phyloP scores from a whole-genome alignment of 2,888 invertebrate genomes.

The Venusia cambrica region DNA sequence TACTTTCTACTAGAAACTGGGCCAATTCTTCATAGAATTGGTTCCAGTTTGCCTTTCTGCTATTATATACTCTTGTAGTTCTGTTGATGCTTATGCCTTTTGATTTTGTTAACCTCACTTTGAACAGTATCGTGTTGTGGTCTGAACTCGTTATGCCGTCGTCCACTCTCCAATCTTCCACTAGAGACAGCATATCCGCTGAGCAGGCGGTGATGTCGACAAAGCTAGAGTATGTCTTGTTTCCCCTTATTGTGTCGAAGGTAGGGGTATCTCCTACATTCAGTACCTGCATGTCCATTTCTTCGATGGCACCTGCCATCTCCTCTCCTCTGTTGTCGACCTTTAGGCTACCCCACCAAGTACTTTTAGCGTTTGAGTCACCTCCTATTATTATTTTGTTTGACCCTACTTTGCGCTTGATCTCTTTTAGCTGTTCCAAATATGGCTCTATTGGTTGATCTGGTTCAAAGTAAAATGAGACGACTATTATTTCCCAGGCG shows the following conservation, averaged over 20 bases:
- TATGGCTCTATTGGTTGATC: constrained; percentile 5
- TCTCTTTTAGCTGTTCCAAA: constrained; percentile 2
- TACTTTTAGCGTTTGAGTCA: too few species aligned
- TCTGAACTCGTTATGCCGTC: constrained; percentile 24
- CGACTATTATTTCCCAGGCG: constrained; percentile 5
- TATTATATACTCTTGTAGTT: constrained; percentile 23
- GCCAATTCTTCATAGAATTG: constrained; percentile 24
- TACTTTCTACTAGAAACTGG: neutral
- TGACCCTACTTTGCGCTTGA: neutral
- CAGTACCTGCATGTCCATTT: constrained; percentile 25
- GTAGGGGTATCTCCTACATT: constrained; percentile 30
- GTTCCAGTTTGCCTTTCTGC: constrained; percentile 27
- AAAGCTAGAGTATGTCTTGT: constrained; percentile 12
- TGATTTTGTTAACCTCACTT: constrained; percentile 10
- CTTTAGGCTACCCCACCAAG: neutral
- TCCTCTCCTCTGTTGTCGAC: constrained; percentile 13
- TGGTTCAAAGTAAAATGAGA: constrained; percentile 6
- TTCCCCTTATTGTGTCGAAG: constrained; percentile 28
- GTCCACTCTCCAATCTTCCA: constrained; percentile 19
- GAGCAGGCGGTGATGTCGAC: constrained; percentile 32
- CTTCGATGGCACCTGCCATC: constrained; percentile 7
- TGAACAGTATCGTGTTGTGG: constrained; percentile 23
- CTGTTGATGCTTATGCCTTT: constrained; percentile 6
- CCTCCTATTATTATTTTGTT: constrained; percentile 1
- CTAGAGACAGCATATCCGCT: constrained; percentile 1